Evolutionary conservation across 2,888 invertebrate genomes (phyloP).

Genomic region (Volucella inflata): DNA sequence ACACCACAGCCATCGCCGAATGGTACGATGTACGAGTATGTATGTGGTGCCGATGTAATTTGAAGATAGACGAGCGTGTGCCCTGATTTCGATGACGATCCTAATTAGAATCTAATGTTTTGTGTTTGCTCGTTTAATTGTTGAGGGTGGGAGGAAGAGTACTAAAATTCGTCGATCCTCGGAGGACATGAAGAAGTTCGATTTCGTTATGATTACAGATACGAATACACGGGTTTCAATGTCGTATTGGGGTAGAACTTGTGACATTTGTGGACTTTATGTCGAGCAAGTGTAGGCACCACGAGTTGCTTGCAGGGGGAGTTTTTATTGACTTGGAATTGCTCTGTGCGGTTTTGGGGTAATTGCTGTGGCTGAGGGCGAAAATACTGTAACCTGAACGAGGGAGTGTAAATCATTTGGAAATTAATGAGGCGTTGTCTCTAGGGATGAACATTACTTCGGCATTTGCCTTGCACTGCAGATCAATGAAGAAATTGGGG

Average conservation of each 20-base stretch:
- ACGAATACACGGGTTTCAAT: constrained; percentile 38
- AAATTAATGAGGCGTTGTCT: too few species aligned
- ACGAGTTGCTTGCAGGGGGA: neutral
- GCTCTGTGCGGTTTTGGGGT: constrained; percentile 18
- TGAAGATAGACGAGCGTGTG: constrained; percentile 70
- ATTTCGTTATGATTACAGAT: constrained; percentile 28
- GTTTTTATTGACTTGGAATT: constrained; percentile 8
- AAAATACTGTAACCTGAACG: neutral
- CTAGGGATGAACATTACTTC: too few species aligned
- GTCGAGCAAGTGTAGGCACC: constrained; percentile 57
- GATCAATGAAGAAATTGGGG: too few species aligned
- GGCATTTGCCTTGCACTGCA: too few species aligned
- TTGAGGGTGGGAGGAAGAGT: constrained; percentile 25
- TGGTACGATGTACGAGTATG: constrained; percentile 28
- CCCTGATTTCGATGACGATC: constrained; percentile 60
- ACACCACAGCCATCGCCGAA: neutral
- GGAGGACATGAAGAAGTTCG: constrained; percentile 50
- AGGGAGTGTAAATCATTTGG: too few species aligned
- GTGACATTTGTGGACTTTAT: constrained; percentile 66
- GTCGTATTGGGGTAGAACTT: constrained; percentile 12
- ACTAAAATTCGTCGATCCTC: constrained; percentile 15
- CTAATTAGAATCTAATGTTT: constrained; percentile 65
- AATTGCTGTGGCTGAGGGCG: constrained; percentile 4
- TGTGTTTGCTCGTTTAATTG: constrained; percentile 73
- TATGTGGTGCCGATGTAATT: constrained; percentile 68